Conservation (phyloP, 2,888 invertebrate species). For the Apotomis capreana region DNA sequence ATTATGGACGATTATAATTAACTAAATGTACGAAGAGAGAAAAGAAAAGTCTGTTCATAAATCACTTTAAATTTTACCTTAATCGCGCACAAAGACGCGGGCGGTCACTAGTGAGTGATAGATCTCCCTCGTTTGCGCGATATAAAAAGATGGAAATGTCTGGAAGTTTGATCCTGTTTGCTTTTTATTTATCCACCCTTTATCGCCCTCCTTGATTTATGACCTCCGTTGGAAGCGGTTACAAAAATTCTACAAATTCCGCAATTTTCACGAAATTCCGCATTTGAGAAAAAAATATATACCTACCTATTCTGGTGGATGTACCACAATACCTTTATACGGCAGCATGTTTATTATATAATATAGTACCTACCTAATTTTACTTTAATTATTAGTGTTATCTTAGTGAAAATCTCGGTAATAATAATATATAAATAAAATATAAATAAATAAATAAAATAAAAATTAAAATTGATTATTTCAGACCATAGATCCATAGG, state of each 20-base stretch:
- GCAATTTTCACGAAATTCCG: conserved; percentile 3
- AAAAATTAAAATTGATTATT: no score
- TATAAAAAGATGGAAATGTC: conserved; percentile 34
- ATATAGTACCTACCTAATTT: no score
- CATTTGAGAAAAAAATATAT: not conserved
- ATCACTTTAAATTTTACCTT: not conserved
- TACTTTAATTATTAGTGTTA: no score
- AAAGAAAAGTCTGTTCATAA: not conserved
- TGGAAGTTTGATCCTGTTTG: conserved; percentile 34
- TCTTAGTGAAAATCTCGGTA: no score
- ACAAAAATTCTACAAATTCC: conserved; percentile 9
- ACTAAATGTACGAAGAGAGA: not conserved
- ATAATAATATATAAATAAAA: no score
- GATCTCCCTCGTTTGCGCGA: conserved; percentile 24
- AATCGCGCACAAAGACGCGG: not conserved
- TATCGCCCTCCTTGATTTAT: conserved; percentile 38
- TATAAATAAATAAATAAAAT: no score
- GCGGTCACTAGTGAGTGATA: conserved; percentile 9
- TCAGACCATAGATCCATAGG: no score
- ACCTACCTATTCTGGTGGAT: no score
- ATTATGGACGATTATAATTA: no score
- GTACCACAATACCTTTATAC: no score
- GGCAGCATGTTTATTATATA: no score
- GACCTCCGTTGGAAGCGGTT: conserved; percentile 10
- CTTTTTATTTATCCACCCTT: conserved; percentile 33